A percentile compares a stretch with the other conserved stretches of the same genome.
Conservation (phyloP, 2,888 invertebrate genomes). For the Erebia palarica region DNA sequence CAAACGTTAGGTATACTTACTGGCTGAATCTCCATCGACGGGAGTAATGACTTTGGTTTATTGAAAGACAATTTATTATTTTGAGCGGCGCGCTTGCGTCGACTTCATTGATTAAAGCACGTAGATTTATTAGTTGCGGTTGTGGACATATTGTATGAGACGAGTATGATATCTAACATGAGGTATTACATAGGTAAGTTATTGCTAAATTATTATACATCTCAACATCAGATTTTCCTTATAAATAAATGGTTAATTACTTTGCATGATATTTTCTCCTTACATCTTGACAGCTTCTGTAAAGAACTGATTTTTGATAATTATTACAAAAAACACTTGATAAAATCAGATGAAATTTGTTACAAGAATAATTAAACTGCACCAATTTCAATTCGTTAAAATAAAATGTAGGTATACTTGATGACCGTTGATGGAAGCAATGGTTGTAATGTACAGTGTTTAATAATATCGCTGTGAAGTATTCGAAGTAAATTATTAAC, state of each 20-base stretch:
- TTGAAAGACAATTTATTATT: slow-evolving; percentile 3
- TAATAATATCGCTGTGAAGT: slow-evolving; percentile 69
- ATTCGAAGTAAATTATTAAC: slow-evolving; percentile 76
- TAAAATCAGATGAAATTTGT: slow-evolving; percentile 20
- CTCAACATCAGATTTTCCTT: neutral
- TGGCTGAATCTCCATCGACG: neutral
- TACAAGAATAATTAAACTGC: slow-evolving; percentile 38
- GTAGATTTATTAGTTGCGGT: slow-evolving; percentile 3
- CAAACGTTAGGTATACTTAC: neutral
- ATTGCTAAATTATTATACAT: neutral
- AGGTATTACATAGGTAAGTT: neutral
- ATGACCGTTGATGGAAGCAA: slow-evolving; percentile 75
- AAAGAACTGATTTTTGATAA: neutral
- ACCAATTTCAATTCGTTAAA: slow-evolving; percentile 70
- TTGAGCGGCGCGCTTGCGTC: slow-evolving; percentile 6
- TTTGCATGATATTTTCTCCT: slow-evolving; percentile 1
- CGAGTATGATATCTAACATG: neutral
- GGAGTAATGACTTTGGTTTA: neutral
- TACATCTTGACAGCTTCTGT: neutral
- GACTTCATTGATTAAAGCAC: slow-evolving; percentile 17
- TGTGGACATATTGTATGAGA: neutral
- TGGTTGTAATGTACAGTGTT: slow-evolving; percentile 79
- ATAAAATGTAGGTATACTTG: slow-evolving; percentile 53
- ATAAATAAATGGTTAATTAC: neutral
- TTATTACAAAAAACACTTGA: slow-evolving; percentile 13